Conservation (phyloP, 2,888 invertebrate genomes). For the Pyrochroa serraticornis region DNA sequence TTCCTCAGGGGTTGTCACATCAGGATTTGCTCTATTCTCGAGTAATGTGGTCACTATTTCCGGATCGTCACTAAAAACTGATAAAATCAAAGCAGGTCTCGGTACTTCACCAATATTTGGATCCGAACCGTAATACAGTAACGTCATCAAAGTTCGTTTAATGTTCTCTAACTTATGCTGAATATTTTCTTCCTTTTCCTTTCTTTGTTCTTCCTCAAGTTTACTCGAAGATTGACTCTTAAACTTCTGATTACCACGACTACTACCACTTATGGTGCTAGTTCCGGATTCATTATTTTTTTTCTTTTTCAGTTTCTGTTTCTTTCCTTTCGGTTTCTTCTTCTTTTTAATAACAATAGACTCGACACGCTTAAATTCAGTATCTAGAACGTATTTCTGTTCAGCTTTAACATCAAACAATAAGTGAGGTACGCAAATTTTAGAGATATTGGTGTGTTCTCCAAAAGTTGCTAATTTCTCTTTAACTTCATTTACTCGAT, state of each 20-base stretch:
- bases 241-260: conserved; percentile 2
- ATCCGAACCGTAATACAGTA: conserved; percentile 50
- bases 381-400: not conserved
- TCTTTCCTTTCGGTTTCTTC: not conserved
- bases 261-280: too few relatives aligned
- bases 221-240: conserved; percentile 11
- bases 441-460: not conserved
- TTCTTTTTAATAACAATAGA: not conserved
- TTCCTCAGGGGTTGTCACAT: conserved; percentile 39
- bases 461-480: not conserved
- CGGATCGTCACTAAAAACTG: conserved; percentile 47
- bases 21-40: conserved; percentile 42
- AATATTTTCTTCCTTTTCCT: conserved; percentile 13
- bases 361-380: not conserved
- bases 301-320: conserved; percentile 6
- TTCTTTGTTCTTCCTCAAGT: not conserved
- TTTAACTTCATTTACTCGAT: too few relatives aligned
- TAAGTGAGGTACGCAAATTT: not conserved
- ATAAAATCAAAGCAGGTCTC: conserved; percentile 47
- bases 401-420: not conserved
- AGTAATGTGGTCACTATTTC: conserved; percentile 44
- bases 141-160: conserved; percentile 41
- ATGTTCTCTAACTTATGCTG: conserved; percentile 30
- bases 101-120: conserved; percentile 51
- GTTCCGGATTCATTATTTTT: conserved; percentile 11